These are phyloP conservation scores for Aspiorhynchus laticeps DNA, from an alignment of 2,113 vertebrate genomes.

Conservation along the genomic window DNA sequence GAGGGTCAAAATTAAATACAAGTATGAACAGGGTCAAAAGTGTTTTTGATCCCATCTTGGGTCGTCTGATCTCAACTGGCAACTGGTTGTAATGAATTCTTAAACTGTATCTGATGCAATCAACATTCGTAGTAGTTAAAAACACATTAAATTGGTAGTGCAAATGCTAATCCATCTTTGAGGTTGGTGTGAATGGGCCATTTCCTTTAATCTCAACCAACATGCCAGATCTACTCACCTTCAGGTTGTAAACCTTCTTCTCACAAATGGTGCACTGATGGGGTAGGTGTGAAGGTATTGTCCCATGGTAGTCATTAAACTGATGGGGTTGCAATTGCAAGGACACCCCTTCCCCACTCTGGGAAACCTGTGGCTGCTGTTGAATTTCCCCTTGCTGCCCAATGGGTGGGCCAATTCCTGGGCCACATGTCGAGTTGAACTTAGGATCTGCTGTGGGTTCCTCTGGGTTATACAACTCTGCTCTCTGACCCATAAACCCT, in stretches of 20 bases:
- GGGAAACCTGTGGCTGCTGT: conserved; percentile 69
- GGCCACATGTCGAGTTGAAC: conserved; percentile 73
- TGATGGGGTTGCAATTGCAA: conserved; percentile 82
- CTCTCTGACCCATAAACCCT: conserved; percentile 76
- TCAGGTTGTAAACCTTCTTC: conserved; percentile 95
- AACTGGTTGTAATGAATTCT: not conserved
- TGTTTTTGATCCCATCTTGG: not conserved
- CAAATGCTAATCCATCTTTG: not conserved
- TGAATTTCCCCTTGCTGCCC: conserved; percentile 72
- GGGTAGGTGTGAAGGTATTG: conserved; percentile 86
- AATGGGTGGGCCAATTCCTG: conserved; percentile 69
- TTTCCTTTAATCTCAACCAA: conserved; percentile 18
- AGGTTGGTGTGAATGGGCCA: not conserved
- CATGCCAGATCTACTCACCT: conserved; percentile 79
- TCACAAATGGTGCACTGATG: conserved; percentile 92
- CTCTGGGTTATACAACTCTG: conserved; percentile 93
- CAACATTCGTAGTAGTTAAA: not conserved
- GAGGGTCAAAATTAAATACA: not conserved
- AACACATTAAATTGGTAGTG: not conserved
- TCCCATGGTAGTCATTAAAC: conserved; percentile 83
- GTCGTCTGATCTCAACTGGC: not conserved
- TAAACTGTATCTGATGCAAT: not conserved
- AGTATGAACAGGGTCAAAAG: not conserved
- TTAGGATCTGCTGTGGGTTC: conserved; percentile 93
- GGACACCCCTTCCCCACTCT: conserved; percentile 74